A percentile compares a stretch with the other conserved stretches of the same genome.
Conservation (phyloP, 2,888 invertebrate species). For the Sphaerolaimus hirsutus region DNA sequence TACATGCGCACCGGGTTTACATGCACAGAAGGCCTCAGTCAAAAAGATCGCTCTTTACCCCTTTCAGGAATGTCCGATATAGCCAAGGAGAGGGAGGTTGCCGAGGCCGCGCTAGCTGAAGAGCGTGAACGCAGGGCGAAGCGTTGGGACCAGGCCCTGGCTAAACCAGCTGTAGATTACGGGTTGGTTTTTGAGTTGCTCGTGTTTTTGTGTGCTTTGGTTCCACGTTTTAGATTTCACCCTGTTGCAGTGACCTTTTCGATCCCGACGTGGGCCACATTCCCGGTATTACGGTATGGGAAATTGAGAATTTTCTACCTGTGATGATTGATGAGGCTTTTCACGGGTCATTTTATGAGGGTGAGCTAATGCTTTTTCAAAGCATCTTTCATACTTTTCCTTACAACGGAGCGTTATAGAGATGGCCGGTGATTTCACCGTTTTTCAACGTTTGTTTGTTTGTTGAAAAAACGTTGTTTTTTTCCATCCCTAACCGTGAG, state of each 20-base stretch:
- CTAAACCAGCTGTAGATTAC: slow-evolving; percentile 46
- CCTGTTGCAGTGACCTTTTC: slow-evolving; percentile 50
- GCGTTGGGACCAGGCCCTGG: slow-evolving; percentile 79
- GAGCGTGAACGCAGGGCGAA: slow-evolving; percentile 43
- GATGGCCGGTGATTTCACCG: background rate
- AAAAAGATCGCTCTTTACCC: background rate
- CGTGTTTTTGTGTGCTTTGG: background rate
- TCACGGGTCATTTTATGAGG: slow-evolving; percentile 93
- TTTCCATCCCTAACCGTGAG: too few species aligned
- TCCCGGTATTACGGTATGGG: slow-evolving; percentile 65
- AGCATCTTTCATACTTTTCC: background rate
- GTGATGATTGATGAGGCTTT: slow-evolving; percentile 57
- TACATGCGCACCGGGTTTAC: too few species aligned
- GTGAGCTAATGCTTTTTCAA: slow-evolving; percentile 23
- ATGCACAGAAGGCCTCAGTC: too few species aligned
- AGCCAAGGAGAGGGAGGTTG: slow-evolving; percentile 43
- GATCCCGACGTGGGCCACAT: slow-evolving; percentile 65
- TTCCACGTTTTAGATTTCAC: background rate
- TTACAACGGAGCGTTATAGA: background rate
- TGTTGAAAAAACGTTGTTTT: too few species aligned
- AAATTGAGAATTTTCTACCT: slow-evolving; percentile 95
- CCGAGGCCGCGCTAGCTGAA: slow-evolving; percentile 20
- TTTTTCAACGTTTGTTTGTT: too few species aligned
- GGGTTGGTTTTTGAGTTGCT: background rate
- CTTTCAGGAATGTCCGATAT: slow-evolving; percentile 50